These are phyloP conservation scores for Hypanus sabinus DNA, from an alignment of 2,113 vertebrate genomes.

Conservation along the genomic window DNA sequence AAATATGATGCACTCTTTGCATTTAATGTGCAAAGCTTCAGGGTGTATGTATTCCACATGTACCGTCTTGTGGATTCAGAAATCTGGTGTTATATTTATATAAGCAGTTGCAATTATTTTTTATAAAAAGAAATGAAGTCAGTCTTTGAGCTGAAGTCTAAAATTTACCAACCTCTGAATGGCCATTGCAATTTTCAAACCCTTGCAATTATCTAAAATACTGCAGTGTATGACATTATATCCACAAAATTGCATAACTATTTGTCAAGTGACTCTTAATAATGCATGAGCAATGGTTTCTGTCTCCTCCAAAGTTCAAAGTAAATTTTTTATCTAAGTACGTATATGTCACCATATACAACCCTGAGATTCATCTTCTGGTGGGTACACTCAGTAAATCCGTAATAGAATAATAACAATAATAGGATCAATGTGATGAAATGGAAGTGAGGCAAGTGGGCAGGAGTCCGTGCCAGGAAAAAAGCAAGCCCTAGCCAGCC, in stretches of 20 bases:
- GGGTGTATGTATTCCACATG: background rate
- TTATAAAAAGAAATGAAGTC: background rate
- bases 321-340: too few relatives aligned
- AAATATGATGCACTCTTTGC: background rate
- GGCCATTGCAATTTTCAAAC: background rate
- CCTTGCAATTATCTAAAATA: background rate
- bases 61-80: background rate
- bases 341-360: too few relatives aligned
- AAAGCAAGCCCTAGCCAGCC: too few relatives aligned
- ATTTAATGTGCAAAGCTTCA: background rate
- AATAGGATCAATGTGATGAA: too few relatives aligned
- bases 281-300: background rate
- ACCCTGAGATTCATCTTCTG: too few relatives aligned
- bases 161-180: background rate
- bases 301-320: too few relatives aligned
- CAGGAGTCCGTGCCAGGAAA: too few relatives aligned
- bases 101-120: background rate
- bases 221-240: background rate
- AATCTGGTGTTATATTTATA: background rate
- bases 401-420: too few relatives aligned
- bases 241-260: background rate
- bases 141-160: background rate
- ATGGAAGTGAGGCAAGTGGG: too few relatives aligned
- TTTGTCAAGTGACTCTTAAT: background rate
- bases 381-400: too few relatives aligned